phyloP scores from a whole-genome alignment of 2,797 vertebrate species.

The Myotis pilosus region DNA sequence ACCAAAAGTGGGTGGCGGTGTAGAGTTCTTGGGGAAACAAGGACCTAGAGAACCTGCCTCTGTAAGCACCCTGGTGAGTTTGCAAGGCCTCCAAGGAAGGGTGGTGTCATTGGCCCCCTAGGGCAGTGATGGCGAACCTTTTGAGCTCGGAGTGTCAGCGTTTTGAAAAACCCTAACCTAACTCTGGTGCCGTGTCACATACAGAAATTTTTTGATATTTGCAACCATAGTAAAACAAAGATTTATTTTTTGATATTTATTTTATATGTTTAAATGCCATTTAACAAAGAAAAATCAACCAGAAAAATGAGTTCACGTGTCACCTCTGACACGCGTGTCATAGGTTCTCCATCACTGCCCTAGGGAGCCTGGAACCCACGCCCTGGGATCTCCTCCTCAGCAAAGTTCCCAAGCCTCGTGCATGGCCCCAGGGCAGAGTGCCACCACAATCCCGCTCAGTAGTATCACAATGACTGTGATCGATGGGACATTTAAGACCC shows the following conservation, averaged over 20 bases:
- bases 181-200: too few relatives aligned
- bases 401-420: neutral
- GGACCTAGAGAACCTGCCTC: neutral
- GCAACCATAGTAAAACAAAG: too few relatives aligned
- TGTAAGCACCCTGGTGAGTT: neutral
- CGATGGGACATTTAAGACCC: neutral
- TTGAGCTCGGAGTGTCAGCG: too few relatives aligned
- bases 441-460: rapidly evolving
- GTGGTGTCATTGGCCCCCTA: rapidly evolving
- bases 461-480: neutral
- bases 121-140: neutral
- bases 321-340: too few relatives aligned
- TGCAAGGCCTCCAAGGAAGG: neutral
- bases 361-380: neutral
- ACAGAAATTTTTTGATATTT: too few relatives aligned
- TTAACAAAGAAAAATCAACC: too few relatives aligned
- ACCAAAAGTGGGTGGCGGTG: neutral
- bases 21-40: neutral
- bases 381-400: neutral
- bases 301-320: too few relatives aligned
- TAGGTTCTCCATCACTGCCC: too few relatives aligned
- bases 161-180: too few relatives aligned
- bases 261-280: too few relatives aligned
- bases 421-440: neutral
- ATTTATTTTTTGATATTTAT: too few relatives aligned